Conservation (phyloP, 1,140 invertebrate genomes). For the silkworm (Bombyx mori) region DNA sequence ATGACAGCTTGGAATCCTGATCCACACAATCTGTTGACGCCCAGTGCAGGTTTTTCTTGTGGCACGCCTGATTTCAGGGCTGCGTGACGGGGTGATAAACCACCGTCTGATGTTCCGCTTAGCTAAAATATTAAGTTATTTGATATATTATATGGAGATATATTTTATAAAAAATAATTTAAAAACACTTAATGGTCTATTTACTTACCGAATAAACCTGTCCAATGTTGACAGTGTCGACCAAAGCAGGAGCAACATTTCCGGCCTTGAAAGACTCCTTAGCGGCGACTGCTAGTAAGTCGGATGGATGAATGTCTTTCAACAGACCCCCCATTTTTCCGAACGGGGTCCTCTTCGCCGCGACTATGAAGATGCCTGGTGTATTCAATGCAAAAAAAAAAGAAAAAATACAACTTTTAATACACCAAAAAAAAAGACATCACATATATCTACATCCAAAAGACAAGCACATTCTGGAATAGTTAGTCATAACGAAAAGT, state of each 20-base stretch:
- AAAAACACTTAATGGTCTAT: not conserved
- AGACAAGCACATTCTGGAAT: no score
- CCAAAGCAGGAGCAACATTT: conserved; percentile 83
- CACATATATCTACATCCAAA: no score
- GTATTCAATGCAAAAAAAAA: conserved; percentile 33
- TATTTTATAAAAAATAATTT: not conserved
- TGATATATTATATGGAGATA: not conserved
- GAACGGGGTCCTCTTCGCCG: conserved; percentile 95
- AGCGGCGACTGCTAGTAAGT: conserved; percentile 84
- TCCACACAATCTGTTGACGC: conserved; percentile 91
- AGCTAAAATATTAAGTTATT: conserved; percentile 40
- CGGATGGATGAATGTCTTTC: conserved; percentile 81
- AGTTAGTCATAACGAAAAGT: no score
- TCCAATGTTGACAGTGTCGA: conserved; percentile 89
- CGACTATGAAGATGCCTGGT: conserved; percentile 92
- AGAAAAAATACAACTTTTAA: not conserved
- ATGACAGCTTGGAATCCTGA: conserved; percentile 96
- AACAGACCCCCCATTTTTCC: conserved; percentile 94
- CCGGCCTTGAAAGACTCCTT: conserved; percentile 86
- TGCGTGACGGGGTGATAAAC: conserved; percentile 89
- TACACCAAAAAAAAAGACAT: not conserved
- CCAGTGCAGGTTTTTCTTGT: conserved; percentile 82
- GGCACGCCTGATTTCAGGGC: conserved; percentile 87
- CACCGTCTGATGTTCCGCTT: conserved; percentile 84
- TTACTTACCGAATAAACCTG: conserved; percentile 85